A percentile compares a stretch with the other conserved stretches of the same genome.
Evolutionary conservation across 2,113 vertebrate genomes (phyloP).

Genomic region (Choloepus hoffmanni): DNA sequence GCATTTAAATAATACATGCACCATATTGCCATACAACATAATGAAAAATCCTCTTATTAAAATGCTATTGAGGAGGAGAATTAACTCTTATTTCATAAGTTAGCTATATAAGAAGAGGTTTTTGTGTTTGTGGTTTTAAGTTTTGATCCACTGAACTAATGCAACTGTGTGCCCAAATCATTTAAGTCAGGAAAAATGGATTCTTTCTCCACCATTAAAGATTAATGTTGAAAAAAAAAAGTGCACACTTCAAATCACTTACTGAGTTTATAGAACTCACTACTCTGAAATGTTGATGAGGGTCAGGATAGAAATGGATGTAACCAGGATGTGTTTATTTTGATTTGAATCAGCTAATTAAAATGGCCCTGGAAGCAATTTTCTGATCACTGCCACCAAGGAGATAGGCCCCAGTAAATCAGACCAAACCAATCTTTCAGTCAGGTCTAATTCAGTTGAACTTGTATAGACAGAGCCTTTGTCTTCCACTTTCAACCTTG

Average conservation of each 20-base stretch:
- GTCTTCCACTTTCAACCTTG: constrained; percentile 13
- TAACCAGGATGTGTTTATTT: constrained; percentile 49
- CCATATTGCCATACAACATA: neutral
- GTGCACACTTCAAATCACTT: neutral
- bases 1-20: constrained; percentile 34
- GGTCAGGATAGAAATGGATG: neutral
- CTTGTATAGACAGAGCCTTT: constrained; percentile 13
- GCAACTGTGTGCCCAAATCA: constrained; percentile 11
- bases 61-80: neutral
- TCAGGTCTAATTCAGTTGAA: constrained; percentile 45
- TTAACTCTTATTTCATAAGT: neutral
- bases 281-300: neutral
- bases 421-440: constrained; percentile 28
- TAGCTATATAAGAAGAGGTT: neutral
- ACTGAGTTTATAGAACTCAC: constrained; percentile 13
- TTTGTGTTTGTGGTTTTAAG: neutral
- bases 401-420: constrained; percentile 49
- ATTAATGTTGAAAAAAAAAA: constrained; percentile 61
- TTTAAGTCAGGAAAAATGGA: constrained; percentile 32
- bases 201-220: constrained; percentile 52
- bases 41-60: constrained; percentile 60
- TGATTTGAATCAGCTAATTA: constrained; percentile 74
- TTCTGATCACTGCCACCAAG: constrained; percentile 52
- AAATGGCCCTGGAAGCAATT: constrained; percentile 67
- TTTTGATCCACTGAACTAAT: constrained; percentile 30